Percentiles rank a stretch among this genome's conserved stretches.
These are phyloP conservation scores for Cheirogaleus medius DNA, from an alignment of 2,113 vertebrate species.

Conservation along the genomic window DNA sequence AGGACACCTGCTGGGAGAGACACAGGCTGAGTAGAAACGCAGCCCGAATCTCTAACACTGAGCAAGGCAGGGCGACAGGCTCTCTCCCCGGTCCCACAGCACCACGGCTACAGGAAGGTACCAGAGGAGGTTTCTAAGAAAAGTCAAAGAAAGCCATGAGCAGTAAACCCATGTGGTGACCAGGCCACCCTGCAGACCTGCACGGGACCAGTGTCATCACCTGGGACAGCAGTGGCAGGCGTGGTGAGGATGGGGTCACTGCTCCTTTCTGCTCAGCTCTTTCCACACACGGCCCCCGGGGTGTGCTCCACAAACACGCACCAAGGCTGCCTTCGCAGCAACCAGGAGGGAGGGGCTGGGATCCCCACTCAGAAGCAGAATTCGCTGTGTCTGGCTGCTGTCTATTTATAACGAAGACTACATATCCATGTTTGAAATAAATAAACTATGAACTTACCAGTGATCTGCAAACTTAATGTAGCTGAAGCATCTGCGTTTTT, in stretches of 20 bases:
- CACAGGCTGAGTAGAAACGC: not conserved
- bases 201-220: too few relatives aligned
- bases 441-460: slow-evolving; percentile 53
- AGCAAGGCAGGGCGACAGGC: not conserved
- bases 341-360: not conserved
- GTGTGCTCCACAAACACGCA: not conserved
- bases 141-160: not conserved
- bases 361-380: not conserved
- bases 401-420: not conserved
- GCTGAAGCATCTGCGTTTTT: slow-evolving; percentile 71
- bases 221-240: not conserved
- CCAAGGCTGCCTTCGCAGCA: not conserved
- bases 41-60: fast-evolving
- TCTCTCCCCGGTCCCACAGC: not conserved
- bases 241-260: not conserved
- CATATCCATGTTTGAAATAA: fast-evolving
- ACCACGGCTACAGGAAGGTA: not conserved
- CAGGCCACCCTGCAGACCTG: not conserved
- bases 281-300: not conserved
- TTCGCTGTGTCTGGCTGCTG: not conserved
- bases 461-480: slow-evolving; percentile 29
- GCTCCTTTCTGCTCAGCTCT: not conserved
- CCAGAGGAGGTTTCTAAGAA: not conserved
- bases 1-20: not conserved
- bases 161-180: too few relatives aligned